These are phyloP conservation scores for Beroe ovata DNA, from an alignment of 37 sponge, comb jelly and placozoan genomes.

Conservation along the genomic window DNA sequence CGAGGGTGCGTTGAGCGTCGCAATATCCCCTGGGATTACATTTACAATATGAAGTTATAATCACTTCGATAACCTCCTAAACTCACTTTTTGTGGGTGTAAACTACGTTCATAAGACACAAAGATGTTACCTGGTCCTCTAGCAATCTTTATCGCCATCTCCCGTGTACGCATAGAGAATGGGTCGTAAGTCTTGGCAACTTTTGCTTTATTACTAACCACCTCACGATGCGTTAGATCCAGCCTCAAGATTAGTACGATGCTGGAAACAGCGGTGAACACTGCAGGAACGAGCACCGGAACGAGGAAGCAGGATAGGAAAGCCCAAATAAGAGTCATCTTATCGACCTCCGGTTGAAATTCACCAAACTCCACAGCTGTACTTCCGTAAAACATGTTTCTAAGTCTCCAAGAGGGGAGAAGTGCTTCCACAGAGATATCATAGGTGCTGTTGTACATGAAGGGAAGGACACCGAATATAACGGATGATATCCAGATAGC, in stretches of 20 bases:
- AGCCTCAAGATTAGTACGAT: not conserved
- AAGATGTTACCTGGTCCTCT: not conserved
- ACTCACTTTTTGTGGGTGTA: no score
- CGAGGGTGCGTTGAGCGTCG: no score
- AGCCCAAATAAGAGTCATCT: not conserved
- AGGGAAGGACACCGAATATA: conserved; percentile 20
- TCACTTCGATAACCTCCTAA: no score
- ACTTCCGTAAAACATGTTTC: not conserved
- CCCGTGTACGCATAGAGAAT: not conserved
- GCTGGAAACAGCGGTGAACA: not conserved
- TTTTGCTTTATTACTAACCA: not conserved
- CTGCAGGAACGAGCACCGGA: conserved; percentile 24
- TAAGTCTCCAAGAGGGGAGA: not conserved
- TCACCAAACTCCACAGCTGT: not conserved
- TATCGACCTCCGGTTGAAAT: not conserved
- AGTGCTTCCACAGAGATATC: not conserved
- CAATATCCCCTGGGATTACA: no score
- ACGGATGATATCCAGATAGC: conserved; percentile 4
- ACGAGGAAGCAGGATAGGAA: not conserved
- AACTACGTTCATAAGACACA: no score
- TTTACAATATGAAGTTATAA: no score
- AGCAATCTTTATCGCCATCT: conserved; percentile 17
- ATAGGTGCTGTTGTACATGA: conserved; percentile 31
- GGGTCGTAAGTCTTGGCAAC: conserved; percentile 1
- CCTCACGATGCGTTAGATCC: not conserved